Evolutionary conservation across 2,888 invertebrate genomes (phyloP).

Genomic region (Agonopterix alstromeriana): DNA sequence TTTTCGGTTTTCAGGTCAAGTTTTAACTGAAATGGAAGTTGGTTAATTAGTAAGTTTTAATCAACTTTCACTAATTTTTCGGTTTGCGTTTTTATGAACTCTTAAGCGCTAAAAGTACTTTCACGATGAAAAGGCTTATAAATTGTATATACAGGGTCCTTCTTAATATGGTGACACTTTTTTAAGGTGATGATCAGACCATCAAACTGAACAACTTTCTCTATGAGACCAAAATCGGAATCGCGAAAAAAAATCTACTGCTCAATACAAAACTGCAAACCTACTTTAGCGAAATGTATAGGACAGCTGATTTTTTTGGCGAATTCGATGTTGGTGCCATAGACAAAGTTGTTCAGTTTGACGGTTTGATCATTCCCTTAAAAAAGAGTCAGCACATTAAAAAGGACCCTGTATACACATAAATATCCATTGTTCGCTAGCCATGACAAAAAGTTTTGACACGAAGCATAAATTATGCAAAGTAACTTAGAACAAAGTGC

Average conservation of each 20-base stretch:
- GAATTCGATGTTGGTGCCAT: too few relatives aligned
- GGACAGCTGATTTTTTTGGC: too few relatives aligned
- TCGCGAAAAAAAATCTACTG: too few relatives aligned
- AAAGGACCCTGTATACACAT: not conserved
- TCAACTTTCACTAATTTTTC: constrained; percentile 17
- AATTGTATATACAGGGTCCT: not conserved
- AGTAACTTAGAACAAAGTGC: not conserved
- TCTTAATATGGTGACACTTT: too few relatives aligned
- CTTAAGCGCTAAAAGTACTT: not conserved
- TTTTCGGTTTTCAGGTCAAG: constrained; percentile 26
- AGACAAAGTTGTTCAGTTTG: too few relatives aligned
- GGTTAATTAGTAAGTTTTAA: constrained; percentile 12
- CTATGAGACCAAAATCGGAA: too few relatives aligned
- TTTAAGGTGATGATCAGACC: not conserved
- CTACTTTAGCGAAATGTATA: too few relatives aligned
- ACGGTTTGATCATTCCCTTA: too few relatives aligned
- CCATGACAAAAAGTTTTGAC: not conserved
- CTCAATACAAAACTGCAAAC: too few relatives aligned
- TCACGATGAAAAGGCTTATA: not conserved
- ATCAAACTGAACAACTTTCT: not conserved
- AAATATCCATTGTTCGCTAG: constrained; percentile 3
- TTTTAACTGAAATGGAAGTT: constrained; percentile 14
- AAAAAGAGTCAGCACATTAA: too few relatives aligned
- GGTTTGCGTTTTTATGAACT: not conserved
- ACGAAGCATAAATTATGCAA: constrained; percentile 6